Conservation (phyloP, 1,140 invertebrate genomes). For the Babylonia areolata region DNA sequence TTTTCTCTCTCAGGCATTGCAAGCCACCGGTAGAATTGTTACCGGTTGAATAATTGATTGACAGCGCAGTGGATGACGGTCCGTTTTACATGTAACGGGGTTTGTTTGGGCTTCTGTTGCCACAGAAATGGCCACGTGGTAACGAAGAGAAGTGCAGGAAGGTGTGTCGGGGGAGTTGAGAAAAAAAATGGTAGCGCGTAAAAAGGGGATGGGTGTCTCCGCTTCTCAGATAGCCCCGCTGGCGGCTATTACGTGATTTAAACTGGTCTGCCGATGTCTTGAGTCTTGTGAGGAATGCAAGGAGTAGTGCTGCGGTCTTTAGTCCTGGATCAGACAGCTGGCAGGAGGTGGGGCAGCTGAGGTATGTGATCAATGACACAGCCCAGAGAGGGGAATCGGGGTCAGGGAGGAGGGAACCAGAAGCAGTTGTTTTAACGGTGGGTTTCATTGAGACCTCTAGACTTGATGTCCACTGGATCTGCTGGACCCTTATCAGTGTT, state of each 20-base stretch:
- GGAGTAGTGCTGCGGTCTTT: background rate
- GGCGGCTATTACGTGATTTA: background rate
- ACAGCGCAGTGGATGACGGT: background rate
- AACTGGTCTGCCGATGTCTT: background rate
- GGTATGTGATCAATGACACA: background rate
- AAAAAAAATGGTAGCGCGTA: background rate
- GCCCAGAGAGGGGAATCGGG: background rate
- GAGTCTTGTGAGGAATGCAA: background rate
- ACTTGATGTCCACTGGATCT: background rate
- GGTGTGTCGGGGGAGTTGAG: conserved; percentile 20
- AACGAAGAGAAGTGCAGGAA: conserved; percentile 38
- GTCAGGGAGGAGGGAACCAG: background rate
- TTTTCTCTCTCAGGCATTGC: background rate
- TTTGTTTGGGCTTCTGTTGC: conserved; percentile 2
- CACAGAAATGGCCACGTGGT: conserved; percentile 27
- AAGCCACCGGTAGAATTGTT: background rate
- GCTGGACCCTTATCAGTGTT: background rate
- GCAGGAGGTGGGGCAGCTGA: conserved; percentile 2
- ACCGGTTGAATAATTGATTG: background rate
- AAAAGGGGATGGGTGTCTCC: conserved; percentile 12
- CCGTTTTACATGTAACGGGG: background rate
- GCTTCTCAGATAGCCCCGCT: background rate
- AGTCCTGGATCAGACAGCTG: background rate
- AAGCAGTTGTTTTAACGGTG: background rate
- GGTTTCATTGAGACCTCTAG: background rate